Evolutionary conservation across 2,113 vertebrate genomes (phyloP).

Genomic region (Mixornis gularis): DNA sequence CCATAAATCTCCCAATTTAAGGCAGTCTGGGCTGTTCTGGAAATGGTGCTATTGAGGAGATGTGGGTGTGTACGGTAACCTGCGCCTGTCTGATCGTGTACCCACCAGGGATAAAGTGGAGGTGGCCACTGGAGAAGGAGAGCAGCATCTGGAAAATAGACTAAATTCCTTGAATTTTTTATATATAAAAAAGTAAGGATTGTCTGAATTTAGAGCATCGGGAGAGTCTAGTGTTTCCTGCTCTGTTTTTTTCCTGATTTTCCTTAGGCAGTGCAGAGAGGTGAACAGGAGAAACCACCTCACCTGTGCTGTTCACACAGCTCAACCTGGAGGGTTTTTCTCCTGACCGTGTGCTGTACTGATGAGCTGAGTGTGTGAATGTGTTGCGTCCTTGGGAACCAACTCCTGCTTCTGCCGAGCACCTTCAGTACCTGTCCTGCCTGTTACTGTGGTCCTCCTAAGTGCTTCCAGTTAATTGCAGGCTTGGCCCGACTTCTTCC

Average conservation of each 20-base stretch:
- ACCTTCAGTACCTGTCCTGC: neutral
- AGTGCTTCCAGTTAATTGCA: neutral
- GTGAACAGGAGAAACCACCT: neutral
- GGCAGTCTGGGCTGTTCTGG: neutral
- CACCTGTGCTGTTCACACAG: accelerated
- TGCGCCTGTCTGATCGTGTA: accelerated
- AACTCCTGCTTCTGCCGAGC: neutral
- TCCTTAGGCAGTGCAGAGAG: neutral
- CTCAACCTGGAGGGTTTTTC: neutral
- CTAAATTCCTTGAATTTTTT: neutral
- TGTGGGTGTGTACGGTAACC: neutral
- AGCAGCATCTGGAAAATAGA: neutral
- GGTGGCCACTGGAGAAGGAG: neutral
- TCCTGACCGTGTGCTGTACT: accelerated
- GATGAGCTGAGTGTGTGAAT: accelerated
- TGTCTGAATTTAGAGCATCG: neutral
- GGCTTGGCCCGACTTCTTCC: neutral
- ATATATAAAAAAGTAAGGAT: neutral
- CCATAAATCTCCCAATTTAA: constrained; percentile 16
- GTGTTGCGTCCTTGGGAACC: neutral
- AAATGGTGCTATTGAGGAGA: neutral
- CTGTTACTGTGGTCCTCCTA: neutral
- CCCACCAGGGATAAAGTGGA: neutral
- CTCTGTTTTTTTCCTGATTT: neutral
- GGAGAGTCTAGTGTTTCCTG: neutral